Base-by-base conservation (phyloP, 2,888 invertebrate species). In the Bombyx huttoni region DNA sequence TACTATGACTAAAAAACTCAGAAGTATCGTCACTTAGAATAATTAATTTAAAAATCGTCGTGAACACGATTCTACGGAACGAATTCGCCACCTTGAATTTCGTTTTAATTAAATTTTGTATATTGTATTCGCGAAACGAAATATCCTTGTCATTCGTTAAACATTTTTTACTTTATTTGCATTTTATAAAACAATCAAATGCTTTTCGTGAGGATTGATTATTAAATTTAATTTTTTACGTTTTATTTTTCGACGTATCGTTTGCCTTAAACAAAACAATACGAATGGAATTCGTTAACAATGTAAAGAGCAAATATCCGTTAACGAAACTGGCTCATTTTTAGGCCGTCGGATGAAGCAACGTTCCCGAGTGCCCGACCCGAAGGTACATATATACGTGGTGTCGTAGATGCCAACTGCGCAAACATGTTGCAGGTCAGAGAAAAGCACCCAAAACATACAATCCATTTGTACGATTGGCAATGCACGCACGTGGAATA, bases 391-490 rank as follows among this genome's bases (percentile, higher is more conserved):
- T 24, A 24, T 24, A 24, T 24, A 24, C 24, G 50, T 53, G 51
- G 49, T 52, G 53, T 54, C 50, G 52, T 48, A 53, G 52, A 51
- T 58, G 52, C 57, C 73, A 72, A 63, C 70, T 71, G 67, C 55
- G 52, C 56, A 68, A 72, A 73, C 62, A 64, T 12, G 46, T 33
- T 8, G 34, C 49, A 14, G 34, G 46, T 46, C 12, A 48, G 45
- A 48, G 46, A 46, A 50, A 49, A 47, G 54, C 53, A 56, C 49
- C 46, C 52, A 49, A 58, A 56, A 56, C 46, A 55, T 54, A 55
- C 54, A 51, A 53, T 58, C 50, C 50, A 52, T 52, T 51, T 54
- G 52, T 54, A 52, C 54, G 58, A 59, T 57, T 56, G 58, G 54
- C 55, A 57, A 63, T 62, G 62, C 59, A 57, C 62, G 58, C 61